A percentile compares a stretch with the other conserved stretches of the same genome.
These are phyloP conservation scores for Tragulus kanchil DNA, from an alignment of 2,113 vertebrate genomes.

Conservation along the genomic window DNA sequence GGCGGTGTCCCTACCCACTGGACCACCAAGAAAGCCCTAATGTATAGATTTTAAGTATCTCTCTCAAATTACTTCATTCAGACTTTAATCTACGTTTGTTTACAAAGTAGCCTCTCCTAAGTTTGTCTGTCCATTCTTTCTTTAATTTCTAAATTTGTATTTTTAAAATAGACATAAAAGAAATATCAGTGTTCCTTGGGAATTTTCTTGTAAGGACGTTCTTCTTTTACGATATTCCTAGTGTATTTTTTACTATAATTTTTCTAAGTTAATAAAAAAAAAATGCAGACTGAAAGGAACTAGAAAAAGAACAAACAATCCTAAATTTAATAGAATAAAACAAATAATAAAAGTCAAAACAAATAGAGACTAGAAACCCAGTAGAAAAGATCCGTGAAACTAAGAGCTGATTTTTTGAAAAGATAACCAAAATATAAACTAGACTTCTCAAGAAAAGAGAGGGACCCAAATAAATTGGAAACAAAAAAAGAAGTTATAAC, in stretches of 20 bases:
- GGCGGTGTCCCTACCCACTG: no score
- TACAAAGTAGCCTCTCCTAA: background rate
- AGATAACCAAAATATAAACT: background rate
- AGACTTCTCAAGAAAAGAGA: background rate
- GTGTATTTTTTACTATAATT: background rate
- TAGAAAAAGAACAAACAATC: background rate
- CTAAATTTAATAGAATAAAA: background rate
- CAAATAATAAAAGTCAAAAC: background rate
- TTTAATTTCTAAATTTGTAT: background rate
- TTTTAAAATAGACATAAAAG: constrained; percentile 16
- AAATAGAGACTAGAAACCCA: background rate
- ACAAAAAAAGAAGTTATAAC: background rate
- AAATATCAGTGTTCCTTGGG: background rate
- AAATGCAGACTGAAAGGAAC: background rate
- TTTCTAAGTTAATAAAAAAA: background rate
- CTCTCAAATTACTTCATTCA: background rate
- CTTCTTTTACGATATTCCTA: background rate
- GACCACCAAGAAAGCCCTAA: no score
- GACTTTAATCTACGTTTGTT: background rate
- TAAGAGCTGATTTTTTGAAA: background rate
- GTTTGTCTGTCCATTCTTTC: background rate
- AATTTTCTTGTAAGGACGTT: background rate
- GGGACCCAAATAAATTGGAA: background rate
- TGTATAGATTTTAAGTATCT: background rate
- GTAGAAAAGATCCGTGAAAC: background rate